Base-by-base conservation (phyloP, 2,113 vertebrate species). In the Myotis yumanensis region DNA sequence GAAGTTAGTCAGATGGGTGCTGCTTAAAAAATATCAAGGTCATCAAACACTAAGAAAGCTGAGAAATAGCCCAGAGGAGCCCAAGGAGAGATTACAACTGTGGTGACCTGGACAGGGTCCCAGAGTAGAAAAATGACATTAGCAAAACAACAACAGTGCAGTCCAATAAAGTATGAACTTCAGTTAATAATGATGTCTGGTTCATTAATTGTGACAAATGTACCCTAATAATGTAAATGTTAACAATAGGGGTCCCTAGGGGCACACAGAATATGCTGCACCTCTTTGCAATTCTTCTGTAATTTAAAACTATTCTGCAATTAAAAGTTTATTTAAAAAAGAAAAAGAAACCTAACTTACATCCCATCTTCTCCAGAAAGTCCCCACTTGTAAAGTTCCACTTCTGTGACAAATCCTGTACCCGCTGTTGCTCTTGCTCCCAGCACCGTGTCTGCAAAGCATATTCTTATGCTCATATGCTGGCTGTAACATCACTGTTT, bases 201-300 rank as follows among this genome's bases (percentile, higher is more conserved):
- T 14, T 46, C 12, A 30, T 72, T 71, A 11, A 0, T 10, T 64
- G 14, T 68, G 73, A 75, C 11, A 75, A 69, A 52, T 15, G 17
- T 35, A 32, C 11, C 14, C 12, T 43, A 62, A 22, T 22, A 30
- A 68, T 6, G 7, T 52, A 73, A 66, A 59, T 32, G 46, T 37
- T 7, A 51, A 51, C 73, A 32, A 3, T 7, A 52, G 12, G 15
- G 35, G 14, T 7, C 25, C 59, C 5, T 3, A 7, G 5, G 17
- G 28, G 8, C n/a, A 35, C 2, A 40, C 0, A 12, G 7, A 64
- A 57, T 2, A 1, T 7, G 51, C 2, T 46, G 25, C 2, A 43
- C 2, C 7, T 69, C 22, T 68, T 69, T 83, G 15, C 3, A 46
- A 54, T 4, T 54, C 32, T 75, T 59, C 25, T 77, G 7, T 64